Evolutionary conservation across 1,140 invertebrate species (phyloP).

Genomic region (silkworm (Bombyx mori)): DNA sequence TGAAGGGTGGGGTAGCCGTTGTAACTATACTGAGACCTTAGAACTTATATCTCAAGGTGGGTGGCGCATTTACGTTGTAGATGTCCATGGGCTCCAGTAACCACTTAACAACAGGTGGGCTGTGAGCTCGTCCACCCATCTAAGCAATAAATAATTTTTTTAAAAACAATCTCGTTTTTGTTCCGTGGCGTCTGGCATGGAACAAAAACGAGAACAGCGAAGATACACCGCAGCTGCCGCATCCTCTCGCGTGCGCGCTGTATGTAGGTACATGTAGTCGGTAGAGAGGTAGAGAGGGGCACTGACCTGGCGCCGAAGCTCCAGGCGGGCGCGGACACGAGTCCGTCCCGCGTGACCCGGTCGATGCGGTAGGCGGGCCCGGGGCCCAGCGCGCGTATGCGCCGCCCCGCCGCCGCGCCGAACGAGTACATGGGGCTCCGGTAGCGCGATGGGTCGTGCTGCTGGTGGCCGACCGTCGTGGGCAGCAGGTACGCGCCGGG

Average conservation of each 20-base stretch:
- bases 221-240: too few relatives aligned
- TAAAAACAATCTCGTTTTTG: too few relatives aligned
- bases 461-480: constrained; percentile 70
- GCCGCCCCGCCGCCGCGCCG: constrained; percentile 41
- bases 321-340: constrained; percentile 64
- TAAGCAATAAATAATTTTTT: too few relatives aligned
- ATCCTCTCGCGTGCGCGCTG: background rate
- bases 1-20: too few relatives aligned
- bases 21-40: too few relatives aligned
- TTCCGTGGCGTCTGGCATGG: too few relatives aligned
- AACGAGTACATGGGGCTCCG: constrained; percentile 75
- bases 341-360: constrained; percentile 60
- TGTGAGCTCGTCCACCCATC: too few relatives aligned
- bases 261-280: background rate
- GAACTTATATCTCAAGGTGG: too few relatives aligned
- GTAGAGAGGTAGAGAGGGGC: background rate
- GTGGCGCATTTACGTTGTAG: too few relatives aligned
- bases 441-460: constrained; percentile 72
- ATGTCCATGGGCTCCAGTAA: too few relatives aligned
- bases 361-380: constrained; percentile 70
- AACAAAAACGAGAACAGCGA: too few relatives aligned
- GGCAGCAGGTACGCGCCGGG: constrained; percentile 75
- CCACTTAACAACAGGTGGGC: too few relatives aligned
- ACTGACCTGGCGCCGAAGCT: constrained; percentile 61
- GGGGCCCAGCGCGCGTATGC: constrained; percentile 45